phyloP scores from a whole-genome alignment of 1,140 invertebrate genomes.

The Cepaea nemoralis region DNA sequence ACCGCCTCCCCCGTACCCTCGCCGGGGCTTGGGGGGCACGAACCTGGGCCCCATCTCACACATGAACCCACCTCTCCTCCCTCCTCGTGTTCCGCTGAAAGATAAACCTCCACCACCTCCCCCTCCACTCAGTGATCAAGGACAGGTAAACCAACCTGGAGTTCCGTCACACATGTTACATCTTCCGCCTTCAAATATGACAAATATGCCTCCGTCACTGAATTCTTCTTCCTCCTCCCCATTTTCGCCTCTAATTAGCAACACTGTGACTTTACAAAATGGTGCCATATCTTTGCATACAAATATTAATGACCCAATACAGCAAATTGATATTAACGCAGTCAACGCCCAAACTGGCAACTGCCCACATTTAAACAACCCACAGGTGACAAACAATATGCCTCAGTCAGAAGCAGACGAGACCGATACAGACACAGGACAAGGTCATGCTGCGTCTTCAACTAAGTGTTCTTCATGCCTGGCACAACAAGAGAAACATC shows the following conservation, averaged over 20 bases:
- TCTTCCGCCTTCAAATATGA: constrained; percentile 18
- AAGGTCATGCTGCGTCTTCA: not conserved
- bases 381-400: constrained; percentile 29
- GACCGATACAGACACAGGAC: constrained; percentile 57
- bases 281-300: not conserved
- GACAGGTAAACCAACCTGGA: constrained; percentile 1
- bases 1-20: constrained; percentile 69
- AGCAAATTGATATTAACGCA: not conserved
- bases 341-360: not conserved
- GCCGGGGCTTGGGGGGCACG: not conserved
- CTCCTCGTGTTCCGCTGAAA: constrained; percentile 61
- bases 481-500: constrained; percentile 54
- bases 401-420: constrained; percentile 55
- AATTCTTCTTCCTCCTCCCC: constrained; percentile 31
- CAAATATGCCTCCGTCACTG: not conserved
- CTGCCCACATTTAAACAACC: constrained; percentile 5
- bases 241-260: not conserved
- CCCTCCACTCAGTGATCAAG: constrained; percentile 48
- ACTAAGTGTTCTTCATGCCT: not conserved
- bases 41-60: not conserved
- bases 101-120: constrained; percentile 65
- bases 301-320: not conserved
- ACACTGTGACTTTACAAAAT: not conserved
- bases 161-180: not conserved
- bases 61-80: constrained; percentile 49